Evolutionary conservation across 1,140 invertebrate genomes (phyloP), one percentile per base, ranked within the genome.

Genomic region (Brachionus rotundiformis): DNA sequence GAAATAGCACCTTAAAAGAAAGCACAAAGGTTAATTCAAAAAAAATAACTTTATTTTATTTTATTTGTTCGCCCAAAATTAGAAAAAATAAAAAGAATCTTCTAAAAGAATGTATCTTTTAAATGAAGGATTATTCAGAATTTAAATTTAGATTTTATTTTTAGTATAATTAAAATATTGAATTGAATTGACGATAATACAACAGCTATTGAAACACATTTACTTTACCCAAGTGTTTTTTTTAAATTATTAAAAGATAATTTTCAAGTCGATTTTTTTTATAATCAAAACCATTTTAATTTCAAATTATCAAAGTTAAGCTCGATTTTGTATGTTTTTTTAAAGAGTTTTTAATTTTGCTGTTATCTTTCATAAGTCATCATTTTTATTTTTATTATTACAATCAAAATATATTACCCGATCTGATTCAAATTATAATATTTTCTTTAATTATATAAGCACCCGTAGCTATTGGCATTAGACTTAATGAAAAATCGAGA

Each of bases 381-480:
- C 68, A 7, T 41, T 73, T 73, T 19, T 13, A 73, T 13, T 19
- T 31, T n/a, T 33, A 19, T 68, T n/a, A 27, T 33, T 68, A 27
- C 23, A 73, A 36, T 73, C 33, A 73, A 36, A 44, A 44, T 36
- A 41, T 73, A 73, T 41, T 41, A 36, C 16, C 31, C 33, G 41
- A 36, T 25, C 41, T 73, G 33, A 41, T 36, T 73, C 19, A 36
- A 33, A 73, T 73, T 73, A 54, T 25, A 54, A 8, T 54, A 54
- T 54, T 54, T 54, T 54, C 47, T 54, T 54, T 54, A 54, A 54
- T 54, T 54, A 54, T 54, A 54, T 25, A 54, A 54, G 47, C 47
- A n/a, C 47, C 47, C 47, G 19, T 54, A 54, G 47, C 3, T 54
- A 54, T 54, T 54, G 47, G 47, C 47, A 54, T 54, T 54, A 54